These are phyloP conservation scores for Camponotus vicinus DNA, from an alignment of 1,140 invertebrate genomes.

Conservation along the genomic window DNA sequence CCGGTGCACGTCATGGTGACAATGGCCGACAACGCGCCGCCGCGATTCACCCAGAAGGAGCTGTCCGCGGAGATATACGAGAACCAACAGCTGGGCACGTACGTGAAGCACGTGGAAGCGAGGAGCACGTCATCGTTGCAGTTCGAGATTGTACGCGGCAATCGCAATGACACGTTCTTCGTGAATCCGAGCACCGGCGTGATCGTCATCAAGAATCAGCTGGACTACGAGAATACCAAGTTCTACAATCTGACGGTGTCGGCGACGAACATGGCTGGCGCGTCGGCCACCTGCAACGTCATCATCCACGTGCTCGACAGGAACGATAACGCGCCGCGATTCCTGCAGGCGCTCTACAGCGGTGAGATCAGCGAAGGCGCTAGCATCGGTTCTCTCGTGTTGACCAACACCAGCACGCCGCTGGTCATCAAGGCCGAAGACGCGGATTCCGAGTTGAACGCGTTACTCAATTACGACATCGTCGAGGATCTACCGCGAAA, in stretches of 20 bases:
- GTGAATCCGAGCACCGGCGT: slow-evolving; percentile 95
- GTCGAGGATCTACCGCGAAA: slow-evolving; percentile 90
- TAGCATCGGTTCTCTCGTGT: slow-evolving; percentile 90
- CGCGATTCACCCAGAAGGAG: slow-evolving; percentile 90
- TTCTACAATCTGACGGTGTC: slow-evolving; percentile 94
- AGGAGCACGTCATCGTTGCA: slow-evolving; percentile 92
- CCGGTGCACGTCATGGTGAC: slow-evolving; percentile 95
- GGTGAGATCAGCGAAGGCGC: slow-evolving; percentile 92
- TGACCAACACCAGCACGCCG: slow-evolving; percentile 89
- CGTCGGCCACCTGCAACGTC: slow-evolving; percentile 89
- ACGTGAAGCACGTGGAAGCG: slow-evolving; percentile 92
- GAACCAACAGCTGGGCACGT: slow-evolving; percentile 92
- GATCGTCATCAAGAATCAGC: slow-evolving; percentile 90
- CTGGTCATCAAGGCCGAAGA: slow-evolving; percentile 93
- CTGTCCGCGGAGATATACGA: slow-evolving; percentile 94
- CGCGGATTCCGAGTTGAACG: slow-evolving; percentile 93
- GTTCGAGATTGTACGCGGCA: slow-evolving; percentile 94
- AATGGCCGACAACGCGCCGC: slow-evolving; percentile 95
- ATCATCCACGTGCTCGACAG: slow-evolving; percentile 92
- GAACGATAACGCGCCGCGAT: slow-evolving; percentile 95
- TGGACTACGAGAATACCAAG: slow-evolving; percentile 93
- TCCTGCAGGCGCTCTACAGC: slow-evolving; percentile 89
- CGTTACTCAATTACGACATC: slow-evolving; percentile 94
- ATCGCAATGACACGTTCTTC: slow-evolving; percentile 91
- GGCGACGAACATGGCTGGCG: slow-evolving; percentile 94